phyloP scores from a whole-genome alignment of 2,113 vertebrate genomes.

The Burhinus oedicnemus region DNA sequence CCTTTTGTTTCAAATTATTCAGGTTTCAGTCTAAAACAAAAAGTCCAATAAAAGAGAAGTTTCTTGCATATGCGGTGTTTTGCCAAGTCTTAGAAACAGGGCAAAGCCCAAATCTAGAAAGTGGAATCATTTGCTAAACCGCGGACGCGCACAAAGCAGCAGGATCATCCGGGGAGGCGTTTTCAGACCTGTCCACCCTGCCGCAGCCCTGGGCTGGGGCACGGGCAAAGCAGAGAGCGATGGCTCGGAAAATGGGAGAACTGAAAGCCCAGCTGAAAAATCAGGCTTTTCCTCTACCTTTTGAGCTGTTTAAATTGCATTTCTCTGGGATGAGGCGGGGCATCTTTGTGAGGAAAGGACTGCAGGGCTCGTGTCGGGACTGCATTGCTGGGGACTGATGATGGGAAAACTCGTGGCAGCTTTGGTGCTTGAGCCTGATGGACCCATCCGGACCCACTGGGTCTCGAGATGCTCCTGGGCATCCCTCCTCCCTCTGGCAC shows the following conservation, averaged over 20 bases:
- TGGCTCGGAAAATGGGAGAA: neutral
- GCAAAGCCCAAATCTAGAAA: neutral
- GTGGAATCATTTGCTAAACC: neutral
- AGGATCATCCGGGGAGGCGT: accelerated
- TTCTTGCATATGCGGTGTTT: neutral
- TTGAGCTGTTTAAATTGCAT: neutral
- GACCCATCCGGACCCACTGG: neutral
- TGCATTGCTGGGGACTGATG: neutral
- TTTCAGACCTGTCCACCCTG: neutral
- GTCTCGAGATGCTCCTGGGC: neutral
- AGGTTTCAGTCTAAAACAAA: neutral
- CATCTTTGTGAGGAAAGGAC: neutral
- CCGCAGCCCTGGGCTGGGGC: neutral
- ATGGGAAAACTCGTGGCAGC: neutral
- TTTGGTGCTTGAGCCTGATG: neutral
- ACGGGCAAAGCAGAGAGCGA: accelerated
- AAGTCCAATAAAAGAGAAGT: neutral
- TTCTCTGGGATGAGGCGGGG: neutral
- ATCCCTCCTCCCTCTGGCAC: neutral
- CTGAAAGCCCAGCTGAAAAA: neutral
- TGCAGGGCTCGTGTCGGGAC: accelerated
- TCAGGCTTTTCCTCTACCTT: neutral
- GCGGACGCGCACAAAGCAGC: neutral
- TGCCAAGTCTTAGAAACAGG: neutral
- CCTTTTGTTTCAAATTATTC: neutral